These are phyloP conservation scores for Cynocephalus volans DNA, from an alignment of 2,113 vertebrate species.

Conservation along the genomic window DNA sequence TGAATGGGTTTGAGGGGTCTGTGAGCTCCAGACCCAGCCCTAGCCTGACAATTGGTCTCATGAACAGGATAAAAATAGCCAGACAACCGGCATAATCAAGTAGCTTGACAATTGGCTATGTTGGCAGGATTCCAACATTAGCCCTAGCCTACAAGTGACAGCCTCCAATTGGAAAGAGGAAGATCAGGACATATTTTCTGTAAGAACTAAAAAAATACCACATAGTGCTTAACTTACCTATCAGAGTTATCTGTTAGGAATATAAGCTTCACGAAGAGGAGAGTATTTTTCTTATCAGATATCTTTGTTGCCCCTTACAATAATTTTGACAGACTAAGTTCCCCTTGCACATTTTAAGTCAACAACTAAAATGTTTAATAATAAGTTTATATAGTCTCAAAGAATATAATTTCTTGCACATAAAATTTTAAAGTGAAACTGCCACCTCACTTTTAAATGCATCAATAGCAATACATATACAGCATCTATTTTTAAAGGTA, in stretches of 20 bases:
- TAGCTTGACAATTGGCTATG: no score
- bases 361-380: conserved; percentile 11
- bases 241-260: not conserved
- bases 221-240: not conserved
- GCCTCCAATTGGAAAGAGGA: not conserved
- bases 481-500: not conserved
- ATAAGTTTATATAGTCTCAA: not conserved
- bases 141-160: not conserved
- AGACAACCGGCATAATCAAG: no score
- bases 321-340: not conserved
- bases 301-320: not conserved
- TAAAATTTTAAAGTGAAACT: not conserved
- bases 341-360: not conserved
- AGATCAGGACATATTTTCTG: not conserved
- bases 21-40: no score
- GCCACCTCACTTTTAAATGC: not conserved
- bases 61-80: no score
- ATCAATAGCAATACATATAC: not conserved
- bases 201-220: not conserved
- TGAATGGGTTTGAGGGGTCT: no score
- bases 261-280: not conserved
- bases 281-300: not conserved
- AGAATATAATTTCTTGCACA: not conserved
- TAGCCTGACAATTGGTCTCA: no score
- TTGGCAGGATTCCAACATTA: no score